These are phyloP conservation scores for Mus musculus DNA, from an alignment of 2,113 vertebrate species.

Conservation along the genomic window DNA sequence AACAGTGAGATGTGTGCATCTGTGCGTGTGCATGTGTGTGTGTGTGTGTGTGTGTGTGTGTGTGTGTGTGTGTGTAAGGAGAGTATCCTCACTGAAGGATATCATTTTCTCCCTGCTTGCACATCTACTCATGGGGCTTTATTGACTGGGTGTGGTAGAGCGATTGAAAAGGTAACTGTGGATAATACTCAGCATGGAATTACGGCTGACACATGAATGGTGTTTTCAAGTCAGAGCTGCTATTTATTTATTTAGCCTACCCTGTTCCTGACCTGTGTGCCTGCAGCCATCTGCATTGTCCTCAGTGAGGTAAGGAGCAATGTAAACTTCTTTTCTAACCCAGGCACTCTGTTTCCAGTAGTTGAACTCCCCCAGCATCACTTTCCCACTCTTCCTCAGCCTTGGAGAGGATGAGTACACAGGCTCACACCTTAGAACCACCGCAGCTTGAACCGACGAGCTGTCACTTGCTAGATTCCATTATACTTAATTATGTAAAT, in stretches of 20 bases:
- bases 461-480: conserved; percentile 48
- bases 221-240: not conserved
- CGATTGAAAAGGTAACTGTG: fast-evolving
- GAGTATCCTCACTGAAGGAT: not conserved
- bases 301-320: not conserved
- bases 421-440: not conserved
- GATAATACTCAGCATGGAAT: fast-evolving
- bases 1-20: too few species aligned
- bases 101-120: not conserved
- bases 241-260: not conserved
- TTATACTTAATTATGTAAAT: conserved; percentile 73
- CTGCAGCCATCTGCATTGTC: not conserved
- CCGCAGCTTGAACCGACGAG: not conserved
- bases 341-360: not conserved
- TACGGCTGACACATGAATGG: fast-evolving
- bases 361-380: not conserved
- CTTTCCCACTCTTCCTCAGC: not conserved
- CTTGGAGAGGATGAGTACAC: not conserved
- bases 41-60: not conserved
- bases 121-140: fast-evolving
- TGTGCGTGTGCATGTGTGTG: not conserved
- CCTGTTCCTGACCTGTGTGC: fast-evolving
- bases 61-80: not conserved
- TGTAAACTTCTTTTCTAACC: not conserved
- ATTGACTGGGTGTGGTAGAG: too few species aligned